Evolutionary conservation across 2,888 invertebrate species (phyloP), one percentile per base, ranked within the genome.

Genomic region (Phaonia tiefii): DNA sequence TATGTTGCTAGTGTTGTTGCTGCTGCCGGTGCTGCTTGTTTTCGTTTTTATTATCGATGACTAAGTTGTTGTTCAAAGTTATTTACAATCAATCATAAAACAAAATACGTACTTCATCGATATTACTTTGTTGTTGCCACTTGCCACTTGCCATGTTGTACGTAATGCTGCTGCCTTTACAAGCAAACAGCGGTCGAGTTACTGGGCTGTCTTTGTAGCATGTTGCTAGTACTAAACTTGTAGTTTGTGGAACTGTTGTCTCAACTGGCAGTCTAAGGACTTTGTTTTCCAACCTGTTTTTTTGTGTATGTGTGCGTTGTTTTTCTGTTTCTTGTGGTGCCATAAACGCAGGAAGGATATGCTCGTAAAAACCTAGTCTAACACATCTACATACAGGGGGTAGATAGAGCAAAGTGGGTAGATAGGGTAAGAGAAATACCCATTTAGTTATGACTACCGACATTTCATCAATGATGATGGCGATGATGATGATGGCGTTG

Each of bases 51-150:
- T 81, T 78, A 81, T 75, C 78, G 78, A 72, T 44, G 80, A 77
- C 74, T 75, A 56, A 81, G 74, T 81, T 81, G 77, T 81, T 71
- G 78, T 67, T 75, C 63, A 78, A 72, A 72, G 78, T 81, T 81
- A 83, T 75, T 83, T 80, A 70, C 83, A 78, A 83, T 80, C 78
- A 75, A 78, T 80, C 83, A 83, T 83, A 73, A 83, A 75, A 65
- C 60, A 26, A 49, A 79, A 73, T 73, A n/a, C n/a, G n/a, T n/a
- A 37, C 58, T 56, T 13, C 54, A 51, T 17, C 31, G 58, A 25
- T 44, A 44, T 51, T 60, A 72, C 72, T 60, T 60, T 72, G 72
- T 72, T 60, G 72, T 46, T 37, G 46, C 39, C n/a, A 5, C 22
- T 13, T 49, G 49, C 4, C 17, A 26, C 22, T 11, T 56, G 54